A percentile compares a stretch with the other conserved stretches of the same genome.
Evolutionary conservation across 2,797 vertebrate genomes (phyloP).

Genomic region (Enteromius trimaculatus): DNA sequence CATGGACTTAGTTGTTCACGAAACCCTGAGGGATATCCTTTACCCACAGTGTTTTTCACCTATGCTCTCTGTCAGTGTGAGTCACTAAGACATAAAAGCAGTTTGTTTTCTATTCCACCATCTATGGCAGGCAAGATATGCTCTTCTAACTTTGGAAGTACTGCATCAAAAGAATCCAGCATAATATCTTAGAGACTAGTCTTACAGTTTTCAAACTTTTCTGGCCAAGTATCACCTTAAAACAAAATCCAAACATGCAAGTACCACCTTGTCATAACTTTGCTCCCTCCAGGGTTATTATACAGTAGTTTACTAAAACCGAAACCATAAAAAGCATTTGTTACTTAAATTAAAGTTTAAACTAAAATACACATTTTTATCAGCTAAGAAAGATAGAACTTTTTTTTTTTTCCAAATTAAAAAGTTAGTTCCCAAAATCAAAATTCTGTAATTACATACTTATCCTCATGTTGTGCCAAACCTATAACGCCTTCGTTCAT

Average conservation of each 20-base stretch:
- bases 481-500: too few species aligned
- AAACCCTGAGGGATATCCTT: conserved; percentile 50
- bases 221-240: not conserved
- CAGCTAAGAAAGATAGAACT: too few species aligned
- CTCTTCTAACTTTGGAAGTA: conserved; percentile 9
- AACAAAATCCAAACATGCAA: not conserved
- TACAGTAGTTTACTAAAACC: not conserved
- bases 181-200: conserved; percentile 3
- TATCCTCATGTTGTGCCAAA: too few species aligned
- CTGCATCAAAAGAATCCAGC: conserved; percentile 15
- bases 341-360: not conserved
- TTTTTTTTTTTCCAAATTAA: too few species aligned
- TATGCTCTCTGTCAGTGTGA: conserved; percentile 36
- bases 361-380: too few species aligned
- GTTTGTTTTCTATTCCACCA: conserved; percentile 34
- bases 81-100: conserved; percentile 47
- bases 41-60: conserved; percentile 60
- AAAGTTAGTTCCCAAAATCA: too few species aligned
- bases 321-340: not conserved
- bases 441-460: too few species aligned
- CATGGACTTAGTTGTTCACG: conserved; percentile 44
- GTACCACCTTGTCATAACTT: not conserved
- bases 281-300: not conserved
- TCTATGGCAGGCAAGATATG: conserved; percentile 27
- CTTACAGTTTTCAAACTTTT: conserved; percentile 6